A percentile compares a stretch with the other conserved stretches of the same genome.
phyloP scores from a whole-genome alignment of 2,113 vertebrate species.

The Gallinago paraguaiae region DNA sequence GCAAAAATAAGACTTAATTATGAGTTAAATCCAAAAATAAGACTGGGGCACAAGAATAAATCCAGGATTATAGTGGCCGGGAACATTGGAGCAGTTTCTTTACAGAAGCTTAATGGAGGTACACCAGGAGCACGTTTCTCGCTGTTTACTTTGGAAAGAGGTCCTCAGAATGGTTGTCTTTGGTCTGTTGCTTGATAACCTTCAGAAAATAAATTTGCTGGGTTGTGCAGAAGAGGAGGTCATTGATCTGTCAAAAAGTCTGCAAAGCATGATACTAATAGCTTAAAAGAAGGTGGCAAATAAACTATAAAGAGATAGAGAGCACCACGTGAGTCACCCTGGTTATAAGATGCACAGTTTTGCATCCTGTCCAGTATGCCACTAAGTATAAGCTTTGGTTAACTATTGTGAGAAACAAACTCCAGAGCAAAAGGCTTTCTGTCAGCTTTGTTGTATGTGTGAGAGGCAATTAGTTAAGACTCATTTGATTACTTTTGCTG shows the following conservation, averaged over 20 bases:
- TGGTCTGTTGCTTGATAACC: slow-evolving; percentile 1
- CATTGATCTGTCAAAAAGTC: background rate
- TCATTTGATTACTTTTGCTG: background rate
- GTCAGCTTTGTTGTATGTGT: background rate
- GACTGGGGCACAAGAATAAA: slow-evolving; percentile 12
- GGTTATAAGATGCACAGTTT: background rate
- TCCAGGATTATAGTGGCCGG: slow-evolving; percentile 19
- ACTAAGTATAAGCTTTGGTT: background rate
- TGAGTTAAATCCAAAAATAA: slow-evolving; percentile 50
- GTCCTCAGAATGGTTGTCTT: background rate
- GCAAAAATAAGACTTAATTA: slow-evolving; percentile 47
- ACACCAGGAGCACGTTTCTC: background rate
- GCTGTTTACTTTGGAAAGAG: slow-evolving; percentile 6
- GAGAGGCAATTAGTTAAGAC: background rate
- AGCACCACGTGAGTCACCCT: background rate
- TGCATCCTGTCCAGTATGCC: background rate
- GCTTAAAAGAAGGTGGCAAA: background rate
- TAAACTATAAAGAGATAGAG: background rate
- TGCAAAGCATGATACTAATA: background rate
- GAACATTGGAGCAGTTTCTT: background rate
- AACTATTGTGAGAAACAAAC: background rate
- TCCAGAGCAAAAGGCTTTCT: background rate
- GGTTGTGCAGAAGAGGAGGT: background rate
- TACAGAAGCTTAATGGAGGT: background rate
- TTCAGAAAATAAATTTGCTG: background rate